Base-by-base conservation (phyloP, 2,113 vertebrate species). In the Ammodytes dubius region DNA sequence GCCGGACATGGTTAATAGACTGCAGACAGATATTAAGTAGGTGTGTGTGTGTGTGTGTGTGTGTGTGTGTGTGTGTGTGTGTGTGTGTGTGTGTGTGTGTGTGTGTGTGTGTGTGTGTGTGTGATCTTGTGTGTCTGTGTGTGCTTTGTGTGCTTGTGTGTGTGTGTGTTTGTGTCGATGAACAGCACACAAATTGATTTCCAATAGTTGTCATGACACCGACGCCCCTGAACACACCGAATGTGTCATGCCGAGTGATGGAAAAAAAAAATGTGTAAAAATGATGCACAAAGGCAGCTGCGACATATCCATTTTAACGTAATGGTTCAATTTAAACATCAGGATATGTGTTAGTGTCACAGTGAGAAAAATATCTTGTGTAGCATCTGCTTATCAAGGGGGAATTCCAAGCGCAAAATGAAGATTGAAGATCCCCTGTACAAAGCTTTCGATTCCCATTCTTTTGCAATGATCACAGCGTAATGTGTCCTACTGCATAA, bases 121-220 rank as follows among this genome's bases (percentile, higher is more conserved):
- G 27, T 27, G 27, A 27, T 27, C 27, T 27, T 27, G 27, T 27
- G 27, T 27, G 27, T 27, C 27, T 27, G 27, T 27, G 27, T 27
- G 2, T 27, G 27, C 27, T 27, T n/a, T n/a, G n/a, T 27, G 27
- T 27, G 27, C 27, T 27, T 27, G 27, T 27, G 27, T 27, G 27
- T 27, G 27, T 27, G 27, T 27, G 27, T 27, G 27, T 27, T 27
- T 27, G 27, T 27, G 27, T 27, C 27, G 37, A 56, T 12, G 12
- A 77, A 52, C 17, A 59, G n/a, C 46, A 9, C 39, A 59, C 47
- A 37, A 50, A 56, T 74, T 57, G 1, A 54, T 71, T 71, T 71
- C 3, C 47, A 59, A 39, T 19, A 49, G 27, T 42, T 57, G 43
- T 40, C 14, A 14, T 47, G 54, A 49, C 70, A 46, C 2, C 17